Evolutionary conservation across 2,888 invertebrate species (phyloP).

Genomic region (Choreutis nemorana): DNA sequence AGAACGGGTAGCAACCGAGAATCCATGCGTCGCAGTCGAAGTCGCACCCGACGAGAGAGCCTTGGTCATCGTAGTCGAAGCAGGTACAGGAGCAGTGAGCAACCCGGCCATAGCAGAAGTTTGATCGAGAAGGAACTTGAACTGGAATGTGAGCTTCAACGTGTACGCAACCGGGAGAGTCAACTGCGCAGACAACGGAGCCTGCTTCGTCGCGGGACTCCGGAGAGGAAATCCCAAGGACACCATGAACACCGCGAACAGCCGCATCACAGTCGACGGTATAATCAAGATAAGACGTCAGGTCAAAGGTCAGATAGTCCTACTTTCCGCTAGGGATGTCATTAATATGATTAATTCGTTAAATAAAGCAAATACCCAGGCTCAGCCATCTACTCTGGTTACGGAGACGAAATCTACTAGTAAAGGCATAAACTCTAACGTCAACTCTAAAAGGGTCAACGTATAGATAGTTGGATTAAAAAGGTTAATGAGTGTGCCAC

Average conservation of each 20-base stretch:
- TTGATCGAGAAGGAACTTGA: not conserved
- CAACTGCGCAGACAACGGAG: not conserved
- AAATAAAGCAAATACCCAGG: not conserved
- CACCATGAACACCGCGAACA: too few species aligned
- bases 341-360: too few species aligned
- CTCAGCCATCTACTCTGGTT: not conserved
- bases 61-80: not conserved
- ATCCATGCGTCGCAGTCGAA: not conserved
- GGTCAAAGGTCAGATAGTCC: not conserved
- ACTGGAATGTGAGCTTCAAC: not conserved
- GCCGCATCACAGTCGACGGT: too few species aligned
- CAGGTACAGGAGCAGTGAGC: not conserved
- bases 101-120: not conserved
- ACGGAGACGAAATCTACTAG: not conserved
- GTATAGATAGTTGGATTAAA: constrained; percentile 7
- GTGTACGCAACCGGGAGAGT: not conserved
- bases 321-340: constrained; percentile 1
- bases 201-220: too few species aligned
- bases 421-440: constrained; percentile 2
- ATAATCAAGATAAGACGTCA: not conserved
- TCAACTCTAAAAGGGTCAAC: constrained; percentile 5
- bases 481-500: constrained; percentile 10
- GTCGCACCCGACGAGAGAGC: not conserved
- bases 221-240: too few species aligned
- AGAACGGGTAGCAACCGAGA: too few species aligned